Evolutionary conservation across 2,888 invertebrate genomes (phyloP).

Genomic region (Anthrax anthrax): DNA sequence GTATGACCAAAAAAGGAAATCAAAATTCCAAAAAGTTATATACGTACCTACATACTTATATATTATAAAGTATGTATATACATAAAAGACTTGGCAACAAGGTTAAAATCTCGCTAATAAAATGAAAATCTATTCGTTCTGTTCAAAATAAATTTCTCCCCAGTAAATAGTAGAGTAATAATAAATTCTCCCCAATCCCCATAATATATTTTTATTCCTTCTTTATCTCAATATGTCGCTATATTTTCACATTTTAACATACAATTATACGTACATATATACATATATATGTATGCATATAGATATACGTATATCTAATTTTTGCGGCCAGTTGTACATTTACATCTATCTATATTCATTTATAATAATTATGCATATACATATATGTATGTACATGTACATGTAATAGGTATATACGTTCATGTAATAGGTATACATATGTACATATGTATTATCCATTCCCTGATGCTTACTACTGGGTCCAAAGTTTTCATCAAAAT

Average conservation of each 20-base stretch:
- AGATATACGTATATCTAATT: too few species aligned
- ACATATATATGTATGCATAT: too few species aligned
- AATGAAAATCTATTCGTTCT: constrained; percentile 1
- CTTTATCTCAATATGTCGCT: too few species aligned
- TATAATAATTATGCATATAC: too few species aligned
- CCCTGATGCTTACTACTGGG: too few species aligned
- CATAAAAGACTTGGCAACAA: constrained; percentile 4
- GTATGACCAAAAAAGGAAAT: constrained; percentile 8
- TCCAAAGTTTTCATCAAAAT: neutral
- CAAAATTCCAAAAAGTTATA: constrained; percentile 7
- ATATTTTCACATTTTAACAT: neutral
- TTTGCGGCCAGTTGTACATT: too few species aligned
- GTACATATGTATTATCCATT: too few species aligned
- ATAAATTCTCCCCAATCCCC: neutral
- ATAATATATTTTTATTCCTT: neutral
- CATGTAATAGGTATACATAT: too few species aligned
- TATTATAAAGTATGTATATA: neutral
- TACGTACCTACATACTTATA: constrained; percentile 4
- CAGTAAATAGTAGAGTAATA: neutral
- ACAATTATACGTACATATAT: neutral
- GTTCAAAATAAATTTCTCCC: constrained; percentile 4
- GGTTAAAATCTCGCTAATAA: neutral
- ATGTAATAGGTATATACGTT: too few species aligned
- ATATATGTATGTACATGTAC: too few species aligned
- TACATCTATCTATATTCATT: too few species aligned